Base-by-base conservation (phyloP, 2,888 invertebrate genomes). In the Formica aserva region DNA sequence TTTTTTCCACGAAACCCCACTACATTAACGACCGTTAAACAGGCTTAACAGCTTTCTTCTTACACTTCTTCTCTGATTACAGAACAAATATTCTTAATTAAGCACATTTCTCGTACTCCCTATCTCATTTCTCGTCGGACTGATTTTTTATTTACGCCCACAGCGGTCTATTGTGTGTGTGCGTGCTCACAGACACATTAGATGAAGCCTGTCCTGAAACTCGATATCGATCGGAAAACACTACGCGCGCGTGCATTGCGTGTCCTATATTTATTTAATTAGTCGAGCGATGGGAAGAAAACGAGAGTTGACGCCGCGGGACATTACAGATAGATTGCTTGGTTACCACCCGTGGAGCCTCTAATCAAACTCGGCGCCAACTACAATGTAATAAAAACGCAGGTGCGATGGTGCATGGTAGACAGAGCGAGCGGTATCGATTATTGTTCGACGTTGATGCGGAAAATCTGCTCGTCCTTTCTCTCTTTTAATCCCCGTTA, bases 301-400 rank as follows among this genome's bases (percentile, higher is more conserved):
- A 80, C 66, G 74, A 80, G 82, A 60, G 76, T 48, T 71, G 69
- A 77, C 69, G 80, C 74, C 87, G 88, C 88, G 87, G 89, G 90
- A 90, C 90, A 90, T 90, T 87, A 89, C 89, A 86, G 90, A 92
- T 93, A 92, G 92, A 92, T 93, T 91, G 91, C 92, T 90, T 82
- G 82, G 84, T 85, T 86, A 81, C 90, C 91, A 90, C 91, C 92
- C 89, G 87, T 85, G 89, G 92, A 91, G 89, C 89, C 86, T 88
- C 92, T 92, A 92, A 93, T 93, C 92, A 92, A 93, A 93, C 92
- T 92, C 89, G 67, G 81, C 85, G 87, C 87, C 83, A 89, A 89
- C 89, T 87, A 82, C 60, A 80, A 80, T 80, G 78, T 80, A 80
- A 80, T 80, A 80, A 80, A 80, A 80, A 80, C 78, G 71, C 78